These are phyloP conservation scores for Epizoanthus stellaris DNA, from an alignment of 92 coral and sea anemone genomes.

Conservation along the genomic window DNA sequence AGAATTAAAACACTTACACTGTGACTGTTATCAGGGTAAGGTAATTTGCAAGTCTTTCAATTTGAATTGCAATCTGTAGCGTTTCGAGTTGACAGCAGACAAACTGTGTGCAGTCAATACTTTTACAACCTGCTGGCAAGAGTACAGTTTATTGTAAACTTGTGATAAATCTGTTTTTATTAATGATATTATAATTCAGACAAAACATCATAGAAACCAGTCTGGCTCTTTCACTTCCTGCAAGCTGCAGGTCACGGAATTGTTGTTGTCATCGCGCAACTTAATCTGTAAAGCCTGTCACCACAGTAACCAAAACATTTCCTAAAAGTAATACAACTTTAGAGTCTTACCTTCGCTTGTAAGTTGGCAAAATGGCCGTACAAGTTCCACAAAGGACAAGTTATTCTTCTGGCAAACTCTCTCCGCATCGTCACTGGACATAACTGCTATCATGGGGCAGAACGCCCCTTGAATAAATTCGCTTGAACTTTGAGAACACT, in stretches of 20 bases:
- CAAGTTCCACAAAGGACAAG: conserved; percentile 92
- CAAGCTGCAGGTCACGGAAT: background rate
- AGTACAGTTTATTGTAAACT: no score
- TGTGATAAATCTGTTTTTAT: background rate
- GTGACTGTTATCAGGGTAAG: no score
- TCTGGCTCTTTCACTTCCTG: conserved; percentile 18
- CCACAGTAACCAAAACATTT: conserved; percentile 11
- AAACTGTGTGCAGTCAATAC: no score
- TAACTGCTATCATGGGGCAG: conserved; percentile 95
- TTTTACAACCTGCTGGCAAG: no score
- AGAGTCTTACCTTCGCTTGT: conserved; percentile 93
- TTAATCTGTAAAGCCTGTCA: background rate
- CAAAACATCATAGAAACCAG: background rate
- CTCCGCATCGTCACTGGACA: conserved; percentile 98
- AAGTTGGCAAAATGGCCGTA: conserved; percentile 96
- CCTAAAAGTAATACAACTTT: background rate
- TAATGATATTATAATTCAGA: background rate
- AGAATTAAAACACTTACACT: no score
- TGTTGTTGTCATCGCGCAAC: background rate
- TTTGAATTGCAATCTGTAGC: no score
- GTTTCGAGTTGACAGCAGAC: no score
- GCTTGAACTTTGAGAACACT: conserved; percentile 93
- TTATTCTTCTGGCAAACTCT: conserved; percentile 88
- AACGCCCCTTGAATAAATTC: conserved; percentile 95
- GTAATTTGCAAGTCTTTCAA: no score